phyloP scores from a whole-genome alignment of 2,888 invertebrate species.

The Helleia helle region DNA sequence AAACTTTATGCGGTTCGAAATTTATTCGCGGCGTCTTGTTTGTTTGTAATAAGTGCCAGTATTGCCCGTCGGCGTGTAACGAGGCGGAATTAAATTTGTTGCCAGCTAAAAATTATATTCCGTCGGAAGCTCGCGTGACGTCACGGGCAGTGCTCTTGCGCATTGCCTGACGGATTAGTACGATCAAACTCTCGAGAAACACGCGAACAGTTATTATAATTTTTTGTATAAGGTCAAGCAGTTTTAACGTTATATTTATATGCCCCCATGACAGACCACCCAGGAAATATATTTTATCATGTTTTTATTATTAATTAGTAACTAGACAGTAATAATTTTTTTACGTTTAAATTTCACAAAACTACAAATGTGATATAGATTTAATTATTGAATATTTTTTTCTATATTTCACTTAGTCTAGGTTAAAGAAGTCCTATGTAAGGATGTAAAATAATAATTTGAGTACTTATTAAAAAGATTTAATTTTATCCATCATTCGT shows the following conservation, averaged over 20 bases:
- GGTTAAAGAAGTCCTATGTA: no score
- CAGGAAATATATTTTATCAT: background rate
- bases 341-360: no score
- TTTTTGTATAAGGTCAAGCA: constrained; percentile 28
- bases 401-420: no score
- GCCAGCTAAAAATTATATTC: constrained; percentile 30
- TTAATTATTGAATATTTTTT: no score
- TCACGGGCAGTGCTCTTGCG: constrained; percentile 38
- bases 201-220: constrained; percentile 34
- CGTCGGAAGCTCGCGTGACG: constrained; percentile 44
- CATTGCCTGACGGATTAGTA: constrained; percentile 42
- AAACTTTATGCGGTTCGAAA: constrained; percentile 12
- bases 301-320: no score
- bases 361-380: no score
- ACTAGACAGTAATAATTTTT: no score
- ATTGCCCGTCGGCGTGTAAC: constrained; percentile 14
- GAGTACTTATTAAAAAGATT: no score
- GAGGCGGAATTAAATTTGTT: constrained; percentile 21
- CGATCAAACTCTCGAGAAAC: constrained; percentile 33
- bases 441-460: no score
- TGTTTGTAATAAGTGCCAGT: constrained; percentile 13
- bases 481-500: no score
- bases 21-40: constrained; percentile 7
- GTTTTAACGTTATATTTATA: constrained; percentile 16
- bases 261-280: constrained; percentile 2